Conservation (phyloP, 2,888 invertebrate genomes). For the Anoplius nigerrimus region DNA sequence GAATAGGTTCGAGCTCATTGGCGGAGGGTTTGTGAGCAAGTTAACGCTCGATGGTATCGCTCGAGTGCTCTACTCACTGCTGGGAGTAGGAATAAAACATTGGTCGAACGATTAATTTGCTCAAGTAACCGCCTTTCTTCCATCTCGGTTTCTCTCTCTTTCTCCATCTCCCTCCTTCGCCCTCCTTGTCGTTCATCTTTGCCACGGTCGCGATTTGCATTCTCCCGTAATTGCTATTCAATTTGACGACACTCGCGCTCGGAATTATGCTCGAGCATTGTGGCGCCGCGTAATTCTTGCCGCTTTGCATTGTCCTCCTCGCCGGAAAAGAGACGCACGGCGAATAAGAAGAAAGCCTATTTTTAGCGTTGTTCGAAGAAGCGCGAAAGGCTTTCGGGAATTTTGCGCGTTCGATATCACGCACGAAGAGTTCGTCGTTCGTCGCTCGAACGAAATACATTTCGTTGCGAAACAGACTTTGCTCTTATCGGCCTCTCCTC, state of each 20-base stretch:
- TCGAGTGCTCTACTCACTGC: background rate
- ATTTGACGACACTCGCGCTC: conserved; percentile 20
- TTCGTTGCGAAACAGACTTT: too few relatives aligned
- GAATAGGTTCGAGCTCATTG: background rate
- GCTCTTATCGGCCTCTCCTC: too few relatives aligned
- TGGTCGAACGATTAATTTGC: conserved; percentile 24
- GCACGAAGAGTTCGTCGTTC: too few relatives aligned
- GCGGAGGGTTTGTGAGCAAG: conserved; percentile 5
- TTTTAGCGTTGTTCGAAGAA: too few relatives aligned
- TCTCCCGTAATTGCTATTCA: conserved; percentile 32
- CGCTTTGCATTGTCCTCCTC: too few relatives aligned
- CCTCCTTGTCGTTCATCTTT: too few relatives aligned
- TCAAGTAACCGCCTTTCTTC: background rate
- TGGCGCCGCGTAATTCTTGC: conserved; percentile 16
- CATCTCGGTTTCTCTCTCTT: background rate
- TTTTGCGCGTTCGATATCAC: too few relatives aligned
- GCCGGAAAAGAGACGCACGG: too few relatives aligned
- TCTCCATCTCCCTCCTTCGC: conserved; percentile 3
- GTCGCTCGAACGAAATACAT: too few relatives aligned
- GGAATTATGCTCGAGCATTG: conserved; percentile 7
- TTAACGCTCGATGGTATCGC: conserved; percentile 4
- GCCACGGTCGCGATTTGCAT: conserved; percentile 28
- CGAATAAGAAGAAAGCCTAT: too few relatives aligned
- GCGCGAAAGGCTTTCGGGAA: too few relatives aligned
- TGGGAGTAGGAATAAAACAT: conserved; percentile 25